Base-by-base conservation (phyloP, 2,888 invertebrate species). In the Drosophila multiciliata region DNA sequence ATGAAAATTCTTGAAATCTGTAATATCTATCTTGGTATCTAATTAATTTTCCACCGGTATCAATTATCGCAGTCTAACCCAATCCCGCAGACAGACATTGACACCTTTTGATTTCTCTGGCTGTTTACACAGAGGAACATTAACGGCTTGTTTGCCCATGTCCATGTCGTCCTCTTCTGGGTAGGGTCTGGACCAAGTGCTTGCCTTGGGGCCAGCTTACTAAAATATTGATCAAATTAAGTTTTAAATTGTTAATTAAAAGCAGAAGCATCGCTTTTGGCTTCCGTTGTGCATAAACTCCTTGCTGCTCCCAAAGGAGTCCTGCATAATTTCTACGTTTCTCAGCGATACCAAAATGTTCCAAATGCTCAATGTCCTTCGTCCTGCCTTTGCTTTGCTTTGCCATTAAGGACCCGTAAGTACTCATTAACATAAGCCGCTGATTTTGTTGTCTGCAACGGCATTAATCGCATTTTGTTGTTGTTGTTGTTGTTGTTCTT, bases 241-340 rank as follows among this genome's bases (percentile, higher is more conserved):
- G 83, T 76, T 69, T 80, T 82, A 80, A 89, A 88, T 83, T 85
- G 90, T 83, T 88, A 90, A 90, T 90, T 90, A 83, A 85, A 84
- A 72, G 75, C 68, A 69, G 36, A 61, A 48, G 67, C 65, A 75
- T 17, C 53, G 66, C 49, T 38, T 35, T 59, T 49, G 57, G 42
- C 57, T 23, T 12, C 29, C 36, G 59, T 23, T 35, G 45, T 20
- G 12, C 32, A 35, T 32, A 12, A 33, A 29, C 42, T 23, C 33
- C 26, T 35, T 32, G 9, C 23, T 4, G 1, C n/a, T 2, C 12
- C 15, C 23, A 53, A 1, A 12, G 29, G n/a, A 29, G 20, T 2
- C 57, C n/a, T 64, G 64, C 48, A 38, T 48, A 54, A 62, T 64
- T 79, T 42, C 60, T 58, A 33, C 48, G 23, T n/a, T 49, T 66